Percentiles rank a stretch among this genome's conserved stretches.
Evolutionary conservation across 2,888 invertebrate species (phyloP).

Genomic region (Microctonus hyperodae): DNA sequence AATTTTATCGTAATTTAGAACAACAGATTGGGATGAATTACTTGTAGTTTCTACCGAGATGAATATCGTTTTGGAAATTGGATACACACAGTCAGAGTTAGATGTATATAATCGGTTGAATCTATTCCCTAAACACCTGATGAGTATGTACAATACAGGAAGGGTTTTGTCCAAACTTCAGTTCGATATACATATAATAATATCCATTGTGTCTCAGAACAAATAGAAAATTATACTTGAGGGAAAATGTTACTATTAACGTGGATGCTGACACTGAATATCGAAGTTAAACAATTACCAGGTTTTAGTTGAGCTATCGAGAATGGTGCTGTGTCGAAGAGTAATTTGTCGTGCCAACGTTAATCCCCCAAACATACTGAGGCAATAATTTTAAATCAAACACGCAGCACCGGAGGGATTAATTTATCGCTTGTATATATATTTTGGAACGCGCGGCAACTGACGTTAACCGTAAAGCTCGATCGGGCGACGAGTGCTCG

Average conservation of each 20-base stretch:
- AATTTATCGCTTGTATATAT: constrained; percentile 44
- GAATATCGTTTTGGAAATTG: background rate
- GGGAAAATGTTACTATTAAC: background rate
- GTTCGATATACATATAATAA: background rate
- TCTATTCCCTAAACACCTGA: background rate
- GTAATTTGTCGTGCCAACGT: constrained; percentile 49
- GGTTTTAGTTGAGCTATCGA: constrained; percentile 39
- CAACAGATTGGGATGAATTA: background rate
- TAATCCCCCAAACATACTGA: constrained; percentile 50
- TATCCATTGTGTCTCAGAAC: background rate
- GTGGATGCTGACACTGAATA: constrained; percentile 19
- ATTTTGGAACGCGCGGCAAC: constrained; percentile 39
- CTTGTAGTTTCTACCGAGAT: background rate
- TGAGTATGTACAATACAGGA: background rate
- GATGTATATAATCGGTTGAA: background rate
- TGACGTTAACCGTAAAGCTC: constrained; percentile 41
- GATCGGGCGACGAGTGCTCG: constrained; percentile 5
- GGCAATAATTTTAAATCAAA: constrained; percentile 57
- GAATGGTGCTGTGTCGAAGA: constrained; percentile 38
- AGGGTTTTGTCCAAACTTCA: constrained; percentile 10
- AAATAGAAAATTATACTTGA: constrained; percentile 2
- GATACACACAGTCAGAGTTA: no score
- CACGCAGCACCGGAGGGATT: constrained; percentile 46
- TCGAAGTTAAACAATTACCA: constrained; percentile 50
- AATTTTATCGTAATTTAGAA: no score